These are phyloP conservation scores for Cotesia congregata DNA, from an alignment of 2,888 invertebrate species.

Conservation along the genomic window DNA sequence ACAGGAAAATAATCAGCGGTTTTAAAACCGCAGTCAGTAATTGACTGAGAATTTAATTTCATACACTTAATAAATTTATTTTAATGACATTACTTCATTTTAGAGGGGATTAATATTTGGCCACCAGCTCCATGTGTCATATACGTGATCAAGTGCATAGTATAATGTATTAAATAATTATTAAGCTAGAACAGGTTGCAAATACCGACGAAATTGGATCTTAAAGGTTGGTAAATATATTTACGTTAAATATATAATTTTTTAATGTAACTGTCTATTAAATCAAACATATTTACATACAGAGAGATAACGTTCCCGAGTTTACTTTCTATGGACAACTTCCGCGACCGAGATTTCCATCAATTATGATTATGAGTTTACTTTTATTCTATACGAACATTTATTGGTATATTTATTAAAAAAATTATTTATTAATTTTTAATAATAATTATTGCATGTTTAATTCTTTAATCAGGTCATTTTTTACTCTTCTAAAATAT, in stretches of 20 bases:
- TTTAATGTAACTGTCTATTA: slow-evolving; percentile 7
- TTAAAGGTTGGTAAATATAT: neutral
- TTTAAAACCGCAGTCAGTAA: neutral
- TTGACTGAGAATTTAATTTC: neutral
- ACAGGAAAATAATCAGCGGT: neutral
- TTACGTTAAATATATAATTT: neutral
- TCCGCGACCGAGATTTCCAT: slow-evolving; percentile 59
- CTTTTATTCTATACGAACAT: neutral
- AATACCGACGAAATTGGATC: neutral
- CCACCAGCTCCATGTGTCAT: neutral
- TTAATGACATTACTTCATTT: neutral
- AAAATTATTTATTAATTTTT: neutral
- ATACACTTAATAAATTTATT: neutral
- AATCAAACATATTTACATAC: slow-evolving; percentile 12
- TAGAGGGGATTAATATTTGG: neutral
- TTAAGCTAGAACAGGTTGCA: neutral
- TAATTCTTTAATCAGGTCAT: no score
- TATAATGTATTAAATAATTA: neutral
- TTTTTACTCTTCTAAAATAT: neutral
- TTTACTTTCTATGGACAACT: slow-evolving; percentile 61
- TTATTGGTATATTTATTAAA: neutral
- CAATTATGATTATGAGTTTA: slow-evolving; percentile 58
- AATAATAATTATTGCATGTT: neutral
- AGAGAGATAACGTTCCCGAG: slow-evolving; percentile 14
- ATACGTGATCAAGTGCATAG: neutral